A percentile compares a stretch with the other conserved stretches of the same genome.
phyloP scores from a whole-genome alignment of 2,888 invertebrate species.

The Archips xylosteana region DNA sequence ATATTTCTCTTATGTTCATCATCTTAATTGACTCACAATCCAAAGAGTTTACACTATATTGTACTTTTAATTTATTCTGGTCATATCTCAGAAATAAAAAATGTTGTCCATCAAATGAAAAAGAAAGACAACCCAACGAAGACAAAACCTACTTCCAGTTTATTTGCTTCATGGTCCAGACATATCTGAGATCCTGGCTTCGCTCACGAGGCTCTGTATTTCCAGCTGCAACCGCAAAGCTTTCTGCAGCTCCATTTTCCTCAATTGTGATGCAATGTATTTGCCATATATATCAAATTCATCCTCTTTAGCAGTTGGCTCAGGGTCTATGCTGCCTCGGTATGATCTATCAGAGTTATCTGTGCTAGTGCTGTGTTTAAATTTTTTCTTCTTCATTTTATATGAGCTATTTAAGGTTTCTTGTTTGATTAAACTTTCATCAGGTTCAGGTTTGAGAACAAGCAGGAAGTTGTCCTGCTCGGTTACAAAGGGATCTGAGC shows the following conservation, averaged over 20 bases:
- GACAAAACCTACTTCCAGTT: constrained; percentile 7
- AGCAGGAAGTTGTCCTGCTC: constrained; percentile 42
- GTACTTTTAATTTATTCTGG: constrained; percentile 25
- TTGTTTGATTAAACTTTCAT: constrained; percentile 38
- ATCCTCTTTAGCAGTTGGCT: constrained; percentile 61
- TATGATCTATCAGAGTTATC: constrained; percentile 60
- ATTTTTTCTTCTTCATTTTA: constrained; percentile 63
- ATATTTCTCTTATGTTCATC: constrained; percentile 6
- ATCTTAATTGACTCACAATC: constrained; percentile 9
- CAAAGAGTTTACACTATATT: constrained; percentile 1
- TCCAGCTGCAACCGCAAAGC: constrained; percentile 73
- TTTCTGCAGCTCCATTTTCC: constrained; percentile 70
- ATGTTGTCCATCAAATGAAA: not conserved
- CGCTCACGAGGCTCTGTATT: constrained; percentile 74
- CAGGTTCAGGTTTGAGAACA: constrained; percentile 60
- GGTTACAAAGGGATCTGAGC: constrained; percentile 29
- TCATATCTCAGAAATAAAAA: constrained; percentile 4
- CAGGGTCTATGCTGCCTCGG: constrained; percentile 54
- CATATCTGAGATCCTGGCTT: constrained; percentile 69
- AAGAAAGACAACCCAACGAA: constrained; percentile 6
- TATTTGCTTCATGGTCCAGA: constrained; percentile 42
- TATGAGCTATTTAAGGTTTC: constrained; percentile 30
- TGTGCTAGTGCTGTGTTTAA: constrained; percentile 57
- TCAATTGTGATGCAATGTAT: constrained; percentile 76
- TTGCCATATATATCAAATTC: constrained; percentile 81